These are phyloP conservation scores for Ellobius talpinus DNA, from an alignment of 2,113 vertebrate species.

Conservation along the genomic window DNA sequence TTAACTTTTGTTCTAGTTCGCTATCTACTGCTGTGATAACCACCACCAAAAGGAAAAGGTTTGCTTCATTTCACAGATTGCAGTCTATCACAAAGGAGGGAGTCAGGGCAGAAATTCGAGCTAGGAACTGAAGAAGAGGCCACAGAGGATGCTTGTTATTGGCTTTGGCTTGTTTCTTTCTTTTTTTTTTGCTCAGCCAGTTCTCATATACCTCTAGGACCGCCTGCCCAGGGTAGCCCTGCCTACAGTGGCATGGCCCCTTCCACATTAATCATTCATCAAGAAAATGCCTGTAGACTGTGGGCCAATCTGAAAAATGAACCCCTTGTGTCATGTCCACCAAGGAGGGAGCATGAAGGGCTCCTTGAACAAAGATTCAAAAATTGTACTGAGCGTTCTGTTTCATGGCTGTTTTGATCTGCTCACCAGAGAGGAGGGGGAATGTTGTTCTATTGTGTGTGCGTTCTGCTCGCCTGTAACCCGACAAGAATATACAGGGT, in stretches of 20 bases:
- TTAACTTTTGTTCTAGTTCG: neutral
- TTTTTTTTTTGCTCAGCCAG: neutral
- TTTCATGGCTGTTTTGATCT: neutral
- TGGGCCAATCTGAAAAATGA: neutral
- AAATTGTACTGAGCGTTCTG: neutral
- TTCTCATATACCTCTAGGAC: neutral
- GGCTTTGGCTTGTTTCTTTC: too few species aligned
- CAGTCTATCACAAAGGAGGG: neutral
- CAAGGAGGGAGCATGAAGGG: neutral
- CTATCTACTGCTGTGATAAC: neutral
- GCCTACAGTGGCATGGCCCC: neutral
- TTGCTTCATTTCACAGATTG: neutral
- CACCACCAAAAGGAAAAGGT: neutral
- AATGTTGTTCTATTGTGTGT: too few species aligned
- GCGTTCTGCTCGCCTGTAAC: accelerated
- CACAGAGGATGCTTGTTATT: neutral
- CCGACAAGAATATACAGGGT: neutral
- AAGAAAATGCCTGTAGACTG: neutral
- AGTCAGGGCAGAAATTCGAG: neutral
- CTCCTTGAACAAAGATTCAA: neutral
- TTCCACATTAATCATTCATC: neutral
- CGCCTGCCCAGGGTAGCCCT: neutral
- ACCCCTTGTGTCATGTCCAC: neutral
- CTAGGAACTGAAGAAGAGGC: neutral
- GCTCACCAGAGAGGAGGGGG: too few species aligned